phyloP scores from a whole-genome alignment of 2,888 invertebrate species.

The Eupeodes luniger region DNA sequence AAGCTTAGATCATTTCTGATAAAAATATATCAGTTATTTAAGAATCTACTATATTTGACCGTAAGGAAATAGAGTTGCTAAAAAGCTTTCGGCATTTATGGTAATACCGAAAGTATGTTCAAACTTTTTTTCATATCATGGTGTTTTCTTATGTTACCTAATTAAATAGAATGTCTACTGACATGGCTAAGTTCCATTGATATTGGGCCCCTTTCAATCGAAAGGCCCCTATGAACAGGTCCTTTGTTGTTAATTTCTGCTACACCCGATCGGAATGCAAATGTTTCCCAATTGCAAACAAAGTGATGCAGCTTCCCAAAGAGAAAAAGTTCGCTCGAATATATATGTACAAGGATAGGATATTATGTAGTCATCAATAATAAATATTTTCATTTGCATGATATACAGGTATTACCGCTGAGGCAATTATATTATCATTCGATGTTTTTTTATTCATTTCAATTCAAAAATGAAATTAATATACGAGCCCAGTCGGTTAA shows the following conservation, averaged over 20 bases:
- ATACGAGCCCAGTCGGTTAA: slow-evolving; percentile 55
- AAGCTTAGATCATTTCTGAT: no score
- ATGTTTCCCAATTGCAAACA: background rate
- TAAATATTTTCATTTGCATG: slow-evolving; percentile 30
- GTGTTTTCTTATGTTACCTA: no score
- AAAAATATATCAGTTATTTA: no score
- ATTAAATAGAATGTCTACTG: no score
- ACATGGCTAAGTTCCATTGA: no score
- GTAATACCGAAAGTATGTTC: no score
- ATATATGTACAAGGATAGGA: background rate
- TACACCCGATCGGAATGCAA: background rate
- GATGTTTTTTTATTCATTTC: slow-evolving; percentile 36
- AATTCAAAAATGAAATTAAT: slow-evolving; percentile 53
- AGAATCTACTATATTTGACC: no score
- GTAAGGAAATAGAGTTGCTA: no score
- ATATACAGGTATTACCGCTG: background rate
- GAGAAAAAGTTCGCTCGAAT: background rate
- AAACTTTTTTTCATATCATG: no score
- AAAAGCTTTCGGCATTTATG: no score
- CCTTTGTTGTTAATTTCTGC: background rate
- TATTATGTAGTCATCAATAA: slow-evolving; percentile 22
- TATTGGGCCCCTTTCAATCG: no score
- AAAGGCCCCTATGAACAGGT: no score
- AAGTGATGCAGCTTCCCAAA: slow-evolving; percentile 22
- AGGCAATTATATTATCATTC: background rate